Conservation (phyloP, 2,888 invertebrate genomes). For the Galeruca laticollis region DNA sequence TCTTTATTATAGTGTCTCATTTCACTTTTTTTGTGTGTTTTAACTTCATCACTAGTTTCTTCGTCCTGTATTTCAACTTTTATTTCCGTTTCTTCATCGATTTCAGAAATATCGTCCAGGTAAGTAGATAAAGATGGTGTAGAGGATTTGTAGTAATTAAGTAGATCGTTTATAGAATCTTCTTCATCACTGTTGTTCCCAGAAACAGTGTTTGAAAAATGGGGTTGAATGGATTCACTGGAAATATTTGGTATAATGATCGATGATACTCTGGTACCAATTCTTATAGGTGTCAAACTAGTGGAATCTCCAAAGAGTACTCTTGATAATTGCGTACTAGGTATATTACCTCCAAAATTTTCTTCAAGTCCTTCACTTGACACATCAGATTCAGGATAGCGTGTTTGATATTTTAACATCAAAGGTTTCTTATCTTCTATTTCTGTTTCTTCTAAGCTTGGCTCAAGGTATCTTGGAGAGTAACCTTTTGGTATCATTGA, state of each 20-base stretch:
- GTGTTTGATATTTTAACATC: not conserved
- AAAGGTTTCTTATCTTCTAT: not conserved
- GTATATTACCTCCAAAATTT: slow-evolving; percentile 5
- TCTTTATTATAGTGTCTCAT: no score
- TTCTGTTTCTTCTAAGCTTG: not conserved
- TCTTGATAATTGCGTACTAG: slow-evolving; percentile 39
- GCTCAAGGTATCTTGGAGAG: not conserved
- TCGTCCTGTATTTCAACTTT: not conserved
- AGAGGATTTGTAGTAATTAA: not conserved
- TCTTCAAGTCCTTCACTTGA: slow-evolving; percentile 3
- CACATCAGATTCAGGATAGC: not conserved
- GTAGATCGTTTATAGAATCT: not conserved
- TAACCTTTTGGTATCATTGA: slow-evolving; percentile 36
- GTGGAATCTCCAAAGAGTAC: slow-evolving; percentile 45
- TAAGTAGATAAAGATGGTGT: not conserved
- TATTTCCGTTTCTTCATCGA: not conserved
- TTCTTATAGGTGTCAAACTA: slow-evolving; percentile 30
- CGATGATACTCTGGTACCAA: not conserved
- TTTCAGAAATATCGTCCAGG: not conserved
- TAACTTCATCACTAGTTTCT: not conserved
- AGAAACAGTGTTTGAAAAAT: not conserved
- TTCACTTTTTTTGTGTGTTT: not conserved
- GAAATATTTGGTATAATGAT: not conserved
- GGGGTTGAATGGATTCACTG: not conserved
- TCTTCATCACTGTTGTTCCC: not conserved